Evolutionary conservation across 1,140 invertebrate species (phyloP), one percentile per base, ranked within the genome.

Genomic region (Bombus superbus): DNA sequence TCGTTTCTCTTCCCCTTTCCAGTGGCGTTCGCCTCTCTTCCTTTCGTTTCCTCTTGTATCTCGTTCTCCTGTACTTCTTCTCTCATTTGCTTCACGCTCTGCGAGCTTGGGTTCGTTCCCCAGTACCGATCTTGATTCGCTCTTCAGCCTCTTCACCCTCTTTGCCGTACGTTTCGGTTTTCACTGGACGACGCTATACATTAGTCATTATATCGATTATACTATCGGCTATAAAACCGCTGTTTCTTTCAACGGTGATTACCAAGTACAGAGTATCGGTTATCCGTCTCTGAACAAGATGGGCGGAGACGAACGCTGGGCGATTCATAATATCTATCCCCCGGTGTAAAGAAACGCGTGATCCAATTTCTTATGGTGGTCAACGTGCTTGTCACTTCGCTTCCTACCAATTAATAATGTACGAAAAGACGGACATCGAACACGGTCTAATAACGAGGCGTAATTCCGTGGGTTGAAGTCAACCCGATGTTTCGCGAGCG

Each of bases 241-340:
- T 40, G 35, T 47, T 83, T 83, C 64, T 78, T 89, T 68, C 77
- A 47, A 15, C 66, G 72, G 0, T 42, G 64, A 86, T 81, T 71
- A 82, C 42, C 1, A 28, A 10, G n/a, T 72, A 44, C 69, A 15
- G 53, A 38, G 11, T 2, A 64, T 59, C 28, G 38, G 25, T 22
- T 53, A 53, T 53, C 47, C 47, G 15, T 13, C 25, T 11, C 32
- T 38, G 47, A 32, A 81, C 44, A 47, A 44, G 53, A 11, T 76
- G 57, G 86, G 44, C 53, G 64, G 59, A 13, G 28, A 42, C 28
- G 59, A 53, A 53, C 47, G 40, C 35, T 15, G 3, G 11, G 6
- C 28, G 81, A 44, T 72, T 88, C 79, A 74, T 89, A 83, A 86
- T 88, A 78, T 84, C 78, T 71, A 66, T 71, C 9, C 81, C 35